Conservation (phyloP, 1,140 invertebrate species). For the Hormaphis cornu region DNA sequence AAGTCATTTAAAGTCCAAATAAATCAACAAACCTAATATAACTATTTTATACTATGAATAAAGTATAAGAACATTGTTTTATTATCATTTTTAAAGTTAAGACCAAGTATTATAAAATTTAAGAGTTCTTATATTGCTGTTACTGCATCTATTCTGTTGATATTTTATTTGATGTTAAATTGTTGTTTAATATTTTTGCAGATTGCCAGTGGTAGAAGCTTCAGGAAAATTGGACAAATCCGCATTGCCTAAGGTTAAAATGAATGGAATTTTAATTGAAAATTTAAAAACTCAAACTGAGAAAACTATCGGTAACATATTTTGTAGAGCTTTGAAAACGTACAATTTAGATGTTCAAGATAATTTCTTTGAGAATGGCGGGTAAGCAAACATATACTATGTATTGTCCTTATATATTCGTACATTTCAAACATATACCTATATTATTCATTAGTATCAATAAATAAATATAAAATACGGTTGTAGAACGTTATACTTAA, state of each 20-base stretch:
- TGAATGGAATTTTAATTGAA: constrained; percentile 22
- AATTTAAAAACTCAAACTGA: constrained; percentile 32
- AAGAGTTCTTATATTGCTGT: too few relatives aligned
- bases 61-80: too few relatives aligned
- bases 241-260: constrained; percentile 33
- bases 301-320: constrained; percentile 35
- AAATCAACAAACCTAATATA: too few relatives aligned
- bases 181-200: too few relatives aligned
- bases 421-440: not conserved
- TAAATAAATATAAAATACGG: too few relatives aligned
- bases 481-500: too few relatives aligned
- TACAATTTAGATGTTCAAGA: constrained; percentile 36
- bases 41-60: too few relatives aligned
- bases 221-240: constrained; percentile 38
- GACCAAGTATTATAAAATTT: too few relatives aligned
- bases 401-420: not conserved
- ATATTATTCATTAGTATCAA: not conserved
- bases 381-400: constrained; percentile 37
- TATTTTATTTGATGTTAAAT: too few relatives aligned
- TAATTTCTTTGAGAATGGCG: constrained; percentile 39
- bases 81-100: too few relatives aligned
- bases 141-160: too few relatives aligned
- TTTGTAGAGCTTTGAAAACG: constrained; percentile 36
- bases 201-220: constrained; percentile 38
- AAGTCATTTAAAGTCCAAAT: too few relatives aligned